Evolutionary conservation across 1,140 invertebrate species (phyloP), one percentile per base, ranked within the genome.

Genomic region (Leucophenga varia): DNA sequence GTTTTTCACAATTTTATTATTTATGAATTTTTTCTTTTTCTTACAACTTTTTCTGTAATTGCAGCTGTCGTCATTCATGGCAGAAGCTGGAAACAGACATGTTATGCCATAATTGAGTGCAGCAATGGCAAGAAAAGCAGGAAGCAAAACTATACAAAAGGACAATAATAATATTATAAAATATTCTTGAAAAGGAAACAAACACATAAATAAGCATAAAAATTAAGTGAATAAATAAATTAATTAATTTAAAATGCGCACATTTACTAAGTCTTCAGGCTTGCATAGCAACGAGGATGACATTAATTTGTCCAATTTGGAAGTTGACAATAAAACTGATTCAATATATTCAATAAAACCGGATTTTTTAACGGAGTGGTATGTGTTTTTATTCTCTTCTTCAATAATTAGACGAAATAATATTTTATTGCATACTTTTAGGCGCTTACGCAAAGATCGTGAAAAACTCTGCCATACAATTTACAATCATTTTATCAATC

Each of bases 291-390:
- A 39, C 41, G 58, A 64, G 13, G 69, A 70, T 18, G 51, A 60
- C n/a, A 52, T 47, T 48, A 52, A 47, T 19, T 41, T 58, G 37
- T 49, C 49, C 43, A 43, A 48, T 3, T 38, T 55, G 30, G 64
- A 61, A 38, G 52, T 37, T 35, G 51, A 39, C 19, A 85, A 85
- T 75, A 76, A 78, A 44, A 84, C 80, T 17, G 81, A 82, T 30
- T 78, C 82, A 13, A 82, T 86, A 52, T 86, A 80, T 64, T 80
- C 82, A 22, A 86, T 87, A 49, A 83, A 82, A 49, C 81, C 79
- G 10, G 82, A 81, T 49, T 86, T 84, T 69, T 86, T 87, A 49
- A 81, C 80, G 32, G 82, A 85, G 74, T 87, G 85, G 84, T 84
- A 59, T 80, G 82, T 77, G n/a, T n/a, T n/a, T n/a, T n/a, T n/a